A percentile compares a stretch with the other conserved stretches of the same genome.
Conservation (phyloP, 2,113 vertebrate genomes). For the Heterotilapia buettikoferi region DNA sequence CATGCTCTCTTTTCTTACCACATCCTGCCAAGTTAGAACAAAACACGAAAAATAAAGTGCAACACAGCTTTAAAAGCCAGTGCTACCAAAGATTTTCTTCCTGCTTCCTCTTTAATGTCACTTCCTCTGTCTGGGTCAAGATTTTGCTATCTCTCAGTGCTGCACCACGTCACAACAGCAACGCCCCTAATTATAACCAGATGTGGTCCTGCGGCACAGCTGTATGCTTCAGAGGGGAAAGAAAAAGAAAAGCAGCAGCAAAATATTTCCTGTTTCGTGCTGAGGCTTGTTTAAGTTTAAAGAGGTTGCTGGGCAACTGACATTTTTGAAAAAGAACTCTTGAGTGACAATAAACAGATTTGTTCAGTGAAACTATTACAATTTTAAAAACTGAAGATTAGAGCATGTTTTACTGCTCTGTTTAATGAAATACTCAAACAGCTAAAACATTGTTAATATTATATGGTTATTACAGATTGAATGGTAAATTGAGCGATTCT, state of each 20-base stretch:
- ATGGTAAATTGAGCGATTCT: neutral
- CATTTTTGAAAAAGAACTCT: neutral
- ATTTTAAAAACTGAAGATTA: neutral
- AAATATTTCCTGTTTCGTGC: neutral
- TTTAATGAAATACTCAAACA: neutral
- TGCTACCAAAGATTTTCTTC: neutral
- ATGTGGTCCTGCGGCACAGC: slow-evolving; percentile 29
- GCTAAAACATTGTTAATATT: neutral
- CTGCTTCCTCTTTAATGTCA: slow-evolving; percentile 51
- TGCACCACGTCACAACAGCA: neutral
- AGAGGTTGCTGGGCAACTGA: neutral
- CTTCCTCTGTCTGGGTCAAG: slow-evolving; percentile 52
- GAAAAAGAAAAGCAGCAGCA: neutral
- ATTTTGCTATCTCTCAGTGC: neutral
- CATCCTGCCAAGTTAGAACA: neutral
- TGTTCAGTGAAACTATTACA: neutral
- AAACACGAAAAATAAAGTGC: neutral
- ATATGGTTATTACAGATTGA: neutral
- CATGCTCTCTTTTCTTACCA: slow-evolving; percentile 14
- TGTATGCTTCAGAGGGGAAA: neutral
- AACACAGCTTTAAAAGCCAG: neutral
- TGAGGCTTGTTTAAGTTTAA: neutral
- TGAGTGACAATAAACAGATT: neutral
- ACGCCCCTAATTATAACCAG: slow-evolving; percentile 51
- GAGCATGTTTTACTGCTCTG: neutral